Evolutionary conservation across 2,113 vertebrate species (phyloP).

Genomic region (Myiopsitta monachus): DNA sequence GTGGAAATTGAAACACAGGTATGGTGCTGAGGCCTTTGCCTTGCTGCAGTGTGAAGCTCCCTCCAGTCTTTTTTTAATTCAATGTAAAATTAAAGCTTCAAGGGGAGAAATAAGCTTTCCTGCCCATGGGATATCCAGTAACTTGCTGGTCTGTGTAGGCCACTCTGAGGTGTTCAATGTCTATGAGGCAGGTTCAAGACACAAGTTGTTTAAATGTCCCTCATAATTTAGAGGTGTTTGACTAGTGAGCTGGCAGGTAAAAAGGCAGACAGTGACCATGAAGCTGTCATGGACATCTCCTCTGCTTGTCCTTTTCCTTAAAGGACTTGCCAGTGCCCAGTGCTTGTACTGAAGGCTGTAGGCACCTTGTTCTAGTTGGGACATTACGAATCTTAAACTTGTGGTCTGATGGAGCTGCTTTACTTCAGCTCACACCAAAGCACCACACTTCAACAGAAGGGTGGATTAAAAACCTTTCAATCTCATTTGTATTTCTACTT

Average conservation of each 20-base stretch:
- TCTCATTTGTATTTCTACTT: not conserved
- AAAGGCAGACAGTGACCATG: not conserved
- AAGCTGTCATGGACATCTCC: not conserved
- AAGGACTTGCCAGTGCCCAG: not conserved
- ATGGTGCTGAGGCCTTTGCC: not conserved
- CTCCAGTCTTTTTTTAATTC: not conserved
- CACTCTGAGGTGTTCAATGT: not conserved
- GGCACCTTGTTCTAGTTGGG: not conserved
- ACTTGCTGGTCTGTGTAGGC: not conserved
- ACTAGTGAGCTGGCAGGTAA: not conserved
- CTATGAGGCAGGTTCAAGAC: not conserved
- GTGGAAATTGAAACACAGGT: not conserved
- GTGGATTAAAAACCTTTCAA: not conserved
- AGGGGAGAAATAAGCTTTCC: not conserved
- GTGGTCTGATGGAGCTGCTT: not conserved
- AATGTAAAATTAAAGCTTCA: not conserved
- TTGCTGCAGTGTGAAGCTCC: not conserved
- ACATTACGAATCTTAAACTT: not conserved
- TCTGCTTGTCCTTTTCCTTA: not conserved
- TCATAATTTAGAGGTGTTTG: not conserved
- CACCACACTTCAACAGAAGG: not conserved
- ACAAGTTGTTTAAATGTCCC: not conserved
- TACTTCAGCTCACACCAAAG: not conserved
- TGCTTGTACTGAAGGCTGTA: not conserved
- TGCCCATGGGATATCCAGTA: accelerated